Base-by-base conservation (phyloP, 2,888 invertebrate species). In the Melikaiella ostensackeni region DNA sequence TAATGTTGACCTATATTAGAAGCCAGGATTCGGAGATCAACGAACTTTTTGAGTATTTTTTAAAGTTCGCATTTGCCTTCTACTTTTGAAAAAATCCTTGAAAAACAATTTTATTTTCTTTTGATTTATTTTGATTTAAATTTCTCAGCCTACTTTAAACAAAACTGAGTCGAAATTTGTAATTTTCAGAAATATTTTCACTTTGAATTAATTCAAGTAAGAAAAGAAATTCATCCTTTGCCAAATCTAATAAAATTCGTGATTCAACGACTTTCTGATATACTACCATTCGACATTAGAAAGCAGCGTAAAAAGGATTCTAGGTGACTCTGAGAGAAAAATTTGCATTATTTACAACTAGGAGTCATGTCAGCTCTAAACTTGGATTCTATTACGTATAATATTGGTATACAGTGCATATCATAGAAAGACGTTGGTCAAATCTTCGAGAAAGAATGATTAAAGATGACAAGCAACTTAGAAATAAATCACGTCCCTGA, bases 21-120 rank as follows among this genome's bases (percentile, higher is more conserved):
- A n/a, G 50, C n/a, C 50, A 50, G 50, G 50, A 66, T 66, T 66
- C 66, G 30, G 66, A 66, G 66, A 66, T 66, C 66, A 66, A 66
- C 24, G 21, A 55, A 55, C 55, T 55, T 11, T 11, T 21, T 11
- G 9, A 50, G 7, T n/a, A 6, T 50, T 50, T 8, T 50, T 55
- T 21, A 11, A 4, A 55, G 55, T 55, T 55, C 55, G 55, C 55
- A 55, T 55, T 55, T 55, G 50, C 21, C 2, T 50, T 50, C 19
- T 21, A 9, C 21, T 19, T 55, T 21, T 3, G 9, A 21, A 55
- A n/a, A 55, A 55, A 55, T 55, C 9, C 9, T 55, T 55, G 55
- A 8, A 55, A 21, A 55, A 55, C n/a, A 21, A 55, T 55, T 55
- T 55, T 21, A 21, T 55, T n/a, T n/a, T n/a, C n/a, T n/a, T 21